Percentiles rank a stretch among this genome's conserved stretches.
Conservation (phyloP, 1,140 invertebrate genomes). For the Magallana angulata region DNA sequence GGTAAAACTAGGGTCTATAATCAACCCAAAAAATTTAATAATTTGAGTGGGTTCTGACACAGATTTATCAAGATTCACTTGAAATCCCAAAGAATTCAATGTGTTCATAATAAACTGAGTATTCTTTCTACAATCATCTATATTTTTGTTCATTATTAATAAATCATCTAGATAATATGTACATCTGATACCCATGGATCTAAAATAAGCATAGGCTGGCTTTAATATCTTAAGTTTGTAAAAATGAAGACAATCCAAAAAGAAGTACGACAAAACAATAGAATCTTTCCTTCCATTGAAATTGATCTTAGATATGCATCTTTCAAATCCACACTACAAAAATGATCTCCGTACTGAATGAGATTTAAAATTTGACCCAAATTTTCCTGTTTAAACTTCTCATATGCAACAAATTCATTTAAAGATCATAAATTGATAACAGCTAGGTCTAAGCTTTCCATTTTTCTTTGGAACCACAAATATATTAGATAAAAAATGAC, state of each 20-base stretch:
- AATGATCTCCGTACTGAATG: too few relatives aligned
- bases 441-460: too few relatives aligned
- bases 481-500: too few relatives aligned
- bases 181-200: background rate
- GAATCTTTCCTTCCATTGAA: slow-evolving; percentile 28
- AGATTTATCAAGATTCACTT: slow-evolving; percentile 34
- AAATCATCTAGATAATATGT: slow-evolving; percentile 25
- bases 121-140: background rate
- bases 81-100: slow-evolving; percentile 14
- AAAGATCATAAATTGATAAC: too few relatives aligned
- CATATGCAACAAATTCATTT: too few relatives aligned
- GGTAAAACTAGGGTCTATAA: background rate
- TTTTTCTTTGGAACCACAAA: too few relatives aligned
- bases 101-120: background rate
- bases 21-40: slow-evolving; percentile 20
- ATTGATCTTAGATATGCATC: too few relatives aligned
- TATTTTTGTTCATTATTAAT: background rate
- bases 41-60: background rate
- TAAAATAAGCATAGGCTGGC: slow-evolving; percentile 42
- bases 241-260: slow-evolving; percentile 51
- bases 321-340: too few relatives aligned
- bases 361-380: too few relatives aligned
- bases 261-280: slow-evolving; percentile 47
- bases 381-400: too few relatives aligned
- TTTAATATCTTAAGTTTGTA: slow-evolving; percentile 41